Evolutionary conservation across 2,113 vertebrate species (phyloP).

Genomic region (Heptranchias perlo): DNA sequence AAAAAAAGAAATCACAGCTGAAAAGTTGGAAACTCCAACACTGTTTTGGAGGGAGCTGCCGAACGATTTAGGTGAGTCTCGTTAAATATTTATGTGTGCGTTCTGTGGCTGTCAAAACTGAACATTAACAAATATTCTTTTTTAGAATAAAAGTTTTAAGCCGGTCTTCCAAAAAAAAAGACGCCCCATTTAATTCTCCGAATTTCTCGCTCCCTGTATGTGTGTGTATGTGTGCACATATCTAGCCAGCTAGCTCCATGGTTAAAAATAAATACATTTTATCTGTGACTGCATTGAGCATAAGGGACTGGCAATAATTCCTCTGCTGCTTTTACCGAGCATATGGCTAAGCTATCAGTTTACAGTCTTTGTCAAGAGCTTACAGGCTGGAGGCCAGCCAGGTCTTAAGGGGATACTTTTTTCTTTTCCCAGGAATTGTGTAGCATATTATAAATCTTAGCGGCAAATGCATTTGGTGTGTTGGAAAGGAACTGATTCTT

Average conservation of each 20-base stretch:
- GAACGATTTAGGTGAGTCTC: not conserved
- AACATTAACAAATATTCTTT: not conserved
- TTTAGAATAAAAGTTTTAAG: not conserved
- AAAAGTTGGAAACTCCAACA: not conserved
- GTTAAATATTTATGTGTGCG: not conserved
- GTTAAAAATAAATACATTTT: not conserved
- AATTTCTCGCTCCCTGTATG: not conserved
- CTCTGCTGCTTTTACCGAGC: not conserved
- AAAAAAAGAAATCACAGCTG: not conserved
- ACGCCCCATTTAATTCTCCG: not conserved
- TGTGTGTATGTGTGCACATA: not conserved
- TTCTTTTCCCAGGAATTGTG: not conserved
- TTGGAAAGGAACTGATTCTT: not conserved
- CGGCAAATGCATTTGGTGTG: not conserved
- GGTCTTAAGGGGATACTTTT: not conserved
- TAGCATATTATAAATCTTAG: not conserved
- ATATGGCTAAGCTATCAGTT: not conserved
- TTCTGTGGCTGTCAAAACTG: not conserved
- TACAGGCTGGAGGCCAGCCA: not conserved
- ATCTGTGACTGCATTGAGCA: not conserved
- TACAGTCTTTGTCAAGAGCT: not conserved
- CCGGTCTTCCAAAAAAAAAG: not conserved
- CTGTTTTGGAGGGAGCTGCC: not conserved
- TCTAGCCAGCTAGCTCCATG: not conserved
- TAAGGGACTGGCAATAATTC: not conserved